phyloP scores from a whole-genome alignment of 1,140 invertebrate genomes.

The Ooceraea biroi region DNA sequence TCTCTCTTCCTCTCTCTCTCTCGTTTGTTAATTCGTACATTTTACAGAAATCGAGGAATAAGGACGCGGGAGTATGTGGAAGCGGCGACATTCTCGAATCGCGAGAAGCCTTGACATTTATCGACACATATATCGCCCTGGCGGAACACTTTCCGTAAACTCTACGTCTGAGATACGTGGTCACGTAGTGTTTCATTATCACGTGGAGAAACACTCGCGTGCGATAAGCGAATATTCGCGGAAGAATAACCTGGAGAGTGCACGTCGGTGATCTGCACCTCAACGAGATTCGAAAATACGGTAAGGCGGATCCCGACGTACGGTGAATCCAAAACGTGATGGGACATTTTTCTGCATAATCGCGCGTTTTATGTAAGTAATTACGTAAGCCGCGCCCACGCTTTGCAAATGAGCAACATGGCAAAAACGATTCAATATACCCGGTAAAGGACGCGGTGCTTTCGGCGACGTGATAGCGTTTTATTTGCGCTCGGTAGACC shows the following conservation, averaged over 20 bases:
- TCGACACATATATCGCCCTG: not conserved
- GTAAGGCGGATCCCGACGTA: too few relatives aligned
- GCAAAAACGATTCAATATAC: not conserved
- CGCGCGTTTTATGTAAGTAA: not conserved
- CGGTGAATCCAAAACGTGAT: too few relatives aligned
- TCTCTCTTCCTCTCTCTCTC: too few relatives aligned
- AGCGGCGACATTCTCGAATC: not conserved
- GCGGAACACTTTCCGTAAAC: not conserved
- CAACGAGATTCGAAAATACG: too few relatives aligned
- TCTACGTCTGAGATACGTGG: not conserved
- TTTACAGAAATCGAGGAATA: not conserved
- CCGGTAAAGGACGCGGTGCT: constrained; percentile 8
- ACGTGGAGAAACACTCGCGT: too few relatives aligned
- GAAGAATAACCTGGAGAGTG: too few relatives aligned
- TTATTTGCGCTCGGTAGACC: constrained; percentile 74
- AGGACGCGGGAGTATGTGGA: not conserved
- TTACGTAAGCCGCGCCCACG: not conserved
- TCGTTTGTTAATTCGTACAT: constrained; percentile 10
- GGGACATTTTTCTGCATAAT: too few relatives aligned
- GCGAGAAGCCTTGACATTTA: constrained; percentile 6
- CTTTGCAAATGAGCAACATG: not conserved
- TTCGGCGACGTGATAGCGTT: constrained; percentile 66
- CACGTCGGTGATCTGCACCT: too few relatives aligned
- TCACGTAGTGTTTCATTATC: too few relatives aligned
- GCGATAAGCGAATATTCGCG: too few relatives aligned